Evolutionary conservation across 2,113 vertebrate genomes (phyloP).

Genomic region (Acanthochromis polyacanthus): DNA sequence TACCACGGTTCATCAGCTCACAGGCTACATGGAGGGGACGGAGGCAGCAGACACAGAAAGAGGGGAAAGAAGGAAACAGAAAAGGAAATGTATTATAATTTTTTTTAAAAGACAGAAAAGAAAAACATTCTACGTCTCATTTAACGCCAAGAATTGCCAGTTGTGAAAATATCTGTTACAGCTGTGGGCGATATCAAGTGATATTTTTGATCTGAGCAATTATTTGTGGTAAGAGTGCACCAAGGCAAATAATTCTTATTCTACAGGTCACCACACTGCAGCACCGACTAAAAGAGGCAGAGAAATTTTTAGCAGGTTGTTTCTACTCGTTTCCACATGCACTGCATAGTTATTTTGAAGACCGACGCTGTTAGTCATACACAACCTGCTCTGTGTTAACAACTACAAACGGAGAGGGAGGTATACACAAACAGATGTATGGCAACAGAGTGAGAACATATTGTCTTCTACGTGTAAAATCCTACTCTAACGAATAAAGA

Average conservation of each 20-base stretch:
- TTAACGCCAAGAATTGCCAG: not conserved
- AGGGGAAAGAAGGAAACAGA: not conserved
- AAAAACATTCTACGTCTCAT: not conserved
- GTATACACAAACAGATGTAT: conserved; percentile 1
- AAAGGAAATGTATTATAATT: conserved; percentile 6
- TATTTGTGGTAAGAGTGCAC: conserved; percentile 13
- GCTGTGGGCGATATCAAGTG: not conserved
- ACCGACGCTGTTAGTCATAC: conserved; percentile 18
- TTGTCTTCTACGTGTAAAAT: not conserved
- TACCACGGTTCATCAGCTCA: conserved; percentile 99
- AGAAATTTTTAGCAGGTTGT: not conserved
- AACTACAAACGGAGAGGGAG: not conserved
- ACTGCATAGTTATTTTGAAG: conserved; percentile 13
- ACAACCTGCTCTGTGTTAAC: conserved; percentile 4
- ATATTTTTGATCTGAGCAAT: conserved; percentile 5
- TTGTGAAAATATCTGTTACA: not conserved
- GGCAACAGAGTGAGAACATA: not conserved
- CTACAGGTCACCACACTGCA: conserved; percentile 43
- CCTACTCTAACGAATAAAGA: not conserved
- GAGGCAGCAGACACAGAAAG: not conserved
- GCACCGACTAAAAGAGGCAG: not conserved
- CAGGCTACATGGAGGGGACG: conserved; percentile 88
- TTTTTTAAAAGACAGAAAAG: conserved; percentile 13
- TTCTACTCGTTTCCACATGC: conserved; percentile 19
- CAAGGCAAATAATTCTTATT: conserved; percentile 17